Evolutionary conservation across 1,140 invertebrate species (phyloP), one percentile per base, ranked within the genome.

Genomic region (Pachypeltis micranthus): DNA sequence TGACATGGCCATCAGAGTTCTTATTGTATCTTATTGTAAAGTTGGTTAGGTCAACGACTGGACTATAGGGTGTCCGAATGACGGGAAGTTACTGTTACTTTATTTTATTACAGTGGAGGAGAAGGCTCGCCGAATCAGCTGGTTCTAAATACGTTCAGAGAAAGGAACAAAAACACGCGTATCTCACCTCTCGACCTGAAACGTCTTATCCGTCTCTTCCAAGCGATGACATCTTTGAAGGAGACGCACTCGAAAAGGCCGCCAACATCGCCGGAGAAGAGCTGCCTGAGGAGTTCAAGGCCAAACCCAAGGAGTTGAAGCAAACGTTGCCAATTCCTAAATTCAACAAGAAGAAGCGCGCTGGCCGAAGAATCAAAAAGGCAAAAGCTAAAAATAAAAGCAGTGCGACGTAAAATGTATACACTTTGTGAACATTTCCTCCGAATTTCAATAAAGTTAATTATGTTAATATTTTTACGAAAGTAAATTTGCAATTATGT

Each of bases 91-190:
- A 62, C n/a, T n/a, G n/a, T n/a, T n/a, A n/a, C n/a, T 59, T 31
- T 68, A 66, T 59, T 70, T 59, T 58, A 67, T 75, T 72, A 59
- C 69, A 84, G 79, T 82, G 87, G 70, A 79, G 90, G 54, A 82
- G 85, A 73, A 77, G 80, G 28, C 69, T 90, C 2, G 83, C 79
- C 56, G 82, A 85, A 70, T 79, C 80, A 63, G 83, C 85, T 65
- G 85, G 83, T 66, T 77, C 82, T 58, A 91, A 90, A 72, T 94
- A 93, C 72, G 76, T 85, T 23, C 83, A 86, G 63, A 80, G 85
- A 67, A 75, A 93, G 31, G 81, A 90, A 67, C 84, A 89, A 66
- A 93, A 93, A 75, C 79, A 84, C 25, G 75, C 82, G n/a, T 80
- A 81, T 68, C 81, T 86, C 70, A 79, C 80, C 2, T 84, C 82